Percentiles rank a stretch among this genome's conserved stretches.
Conservation (phyloP, 1,140 invertebrate genomes). For the Calosoma granatense region DNA sequence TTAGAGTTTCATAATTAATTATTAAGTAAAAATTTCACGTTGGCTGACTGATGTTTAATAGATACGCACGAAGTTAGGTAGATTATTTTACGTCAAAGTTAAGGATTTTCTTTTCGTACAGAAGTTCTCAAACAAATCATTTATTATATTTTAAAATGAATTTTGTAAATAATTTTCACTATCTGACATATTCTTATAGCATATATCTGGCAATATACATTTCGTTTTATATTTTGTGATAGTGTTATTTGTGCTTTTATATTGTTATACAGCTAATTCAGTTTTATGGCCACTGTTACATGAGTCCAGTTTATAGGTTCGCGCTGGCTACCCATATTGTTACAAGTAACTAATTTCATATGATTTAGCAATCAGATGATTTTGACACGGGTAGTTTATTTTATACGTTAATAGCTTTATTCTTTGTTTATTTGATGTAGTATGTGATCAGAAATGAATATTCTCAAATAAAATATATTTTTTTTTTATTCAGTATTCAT, state of each 20-base stretch:
- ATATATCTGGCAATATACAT: too few species aligned
- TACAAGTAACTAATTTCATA: background rate
- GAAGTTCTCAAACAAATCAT: background rate
- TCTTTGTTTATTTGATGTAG: background rate
- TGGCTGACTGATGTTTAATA: background rate
- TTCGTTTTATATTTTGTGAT: too few species aligned
- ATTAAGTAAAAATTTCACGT: background rate
- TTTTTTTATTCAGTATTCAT: background rate
- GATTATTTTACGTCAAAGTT: conserved; percentile 1
- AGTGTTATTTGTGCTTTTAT: too few species aligned
- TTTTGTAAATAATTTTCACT: too few species aligned
- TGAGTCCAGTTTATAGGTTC: too few species aligned
- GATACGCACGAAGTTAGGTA: background rate
- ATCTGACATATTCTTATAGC: too few species aligned
- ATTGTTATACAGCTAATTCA: too few species aligned
- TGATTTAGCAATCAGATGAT: background rate
- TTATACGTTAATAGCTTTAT: background rate
- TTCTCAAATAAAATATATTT: background rate
- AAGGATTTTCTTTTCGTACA: background rate
- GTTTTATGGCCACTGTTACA: too few species aligned
- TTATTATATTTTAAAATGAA: background rate
- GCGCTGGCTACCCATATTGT: background rate
- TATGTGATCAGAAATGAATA: background rate
- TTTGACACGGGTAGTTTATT: background rate
- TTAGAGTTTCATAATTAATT: background rate